phyloP scores from a whole-genome alignment of 2,888 invertebrate genomes.

The Calliphora vomitoria region DNA sequence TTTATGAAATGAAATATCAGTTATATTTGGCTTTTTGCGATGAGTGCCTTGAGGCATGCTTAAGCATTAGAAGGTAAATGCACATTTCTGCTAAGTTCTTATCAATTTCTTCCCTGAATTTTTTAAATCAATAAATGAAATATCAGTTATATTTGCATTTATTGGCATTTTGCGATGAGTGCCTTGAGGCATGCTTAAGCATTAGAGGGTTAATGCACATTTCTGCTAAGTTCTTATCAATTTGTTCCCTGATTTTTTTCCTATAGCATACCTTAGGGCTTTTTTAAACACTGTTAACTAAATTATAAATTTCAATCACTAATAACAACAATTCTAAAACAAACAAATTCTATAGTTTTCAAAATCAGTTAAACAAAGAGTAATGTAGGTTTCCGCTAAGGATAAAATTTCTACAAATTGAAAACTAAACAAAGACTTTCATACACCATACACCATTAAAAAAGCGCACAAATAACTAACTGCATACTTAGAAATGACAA shows the following conservation, averaged over 20 bases:
- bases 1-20: too few species aligned
- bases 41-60: too few species aligned
- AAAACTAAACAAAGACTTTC: slow-evolving; percentile 65
- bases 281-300: neutral
- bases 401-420: slow-evolving; percentile 57
- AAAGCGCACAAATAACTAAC: slow-evolving; percentile 30
- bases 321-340: slow-evolving; percentile 41
- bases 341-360: slow-evolving; percentile 27
- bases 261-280: slow-evolving; percentile 18
- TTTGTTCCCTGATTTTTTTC: neutral
- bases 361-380: neutral
- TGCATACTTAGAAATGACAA: slow-evolving; percentile 69
- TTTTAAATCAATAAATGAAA: too few species aligned
- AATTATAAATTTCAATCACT: slow-evolving; percentile 53
- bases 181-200: too few species aligned
- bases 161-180: too few species aligned
- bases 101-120: too few species aligned
- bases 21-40: too few species aligned
- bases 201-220: too few species aligned
- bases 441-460: slow-evolving; percentile 17
- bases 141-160: too few species aligned
- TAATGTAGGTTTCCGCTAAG: neutral
- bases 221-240: neutral
- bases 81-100: too few species aligned
- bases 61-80: too few species aligned